These are phyloP conservation scores for Caenorhabditis parvicauda DNA, from an alignment of 2,888 invertebrate genomes.

Conservation along the genomic window DNA sequence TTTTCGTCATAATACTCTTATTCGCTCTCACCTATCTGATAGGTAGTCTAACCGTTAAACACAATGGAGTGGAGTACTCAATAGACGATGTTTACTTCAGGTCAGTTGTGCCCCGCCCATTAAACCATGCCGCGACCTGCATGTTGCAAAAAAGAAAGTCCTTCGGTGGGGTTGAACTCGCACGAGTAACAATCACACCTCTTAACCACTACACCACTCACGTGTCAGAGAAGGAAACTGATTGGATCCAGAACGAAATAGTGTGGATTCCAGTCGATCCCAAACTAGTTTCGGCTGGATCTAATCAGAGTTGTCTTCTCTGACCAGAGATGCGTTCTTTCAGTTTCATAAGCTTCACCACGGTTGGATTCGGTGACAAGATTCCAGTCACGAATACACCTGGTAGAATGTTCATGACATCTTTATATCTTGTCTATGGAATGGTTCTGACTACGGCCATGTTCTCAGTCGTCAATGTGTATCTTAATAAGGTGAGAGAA, in stretches of 20 bases:
- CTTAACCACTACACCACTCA: no score
- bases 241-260: no score
- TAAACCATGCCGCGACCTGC: no score
- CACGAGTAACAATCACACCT: no score
- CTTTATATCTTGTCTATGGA: constrained; percentile 37
- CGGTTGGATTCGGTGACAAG: constrained; percentile 45
- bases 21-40: constrained; percentile 24
- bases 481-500: constrained; percentile 20
- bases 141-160: no score
- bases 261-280: no score
- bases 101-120: no score
- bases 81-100: constrained; percentile 41
- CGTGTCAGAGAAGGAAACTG: no score
- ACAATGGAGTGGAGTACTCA: constrained; percentile 22
- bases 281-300: no score
- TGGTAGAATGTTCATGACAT: constrained; percentile 16
- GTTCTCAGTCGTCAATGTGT: constrained; percentile 27
- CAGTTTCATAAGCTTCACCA: constrained; percentile 46
- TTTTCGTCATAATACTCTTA: constrained; percentile 21
- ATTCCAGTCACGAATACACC: constrained; percentile 24
- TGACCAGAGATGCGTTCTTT: no score
- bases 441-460: constrained; percentile 39
- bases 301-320: no score
- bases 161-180: no score
- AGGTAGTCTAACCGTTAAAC: constrained; percentile 26